Evolutionary conservation across 2,113 vertebrate species (phyloP), one percentile per base, ranked within the genome.

Genomic region (Myotis brandtii): DNA sequence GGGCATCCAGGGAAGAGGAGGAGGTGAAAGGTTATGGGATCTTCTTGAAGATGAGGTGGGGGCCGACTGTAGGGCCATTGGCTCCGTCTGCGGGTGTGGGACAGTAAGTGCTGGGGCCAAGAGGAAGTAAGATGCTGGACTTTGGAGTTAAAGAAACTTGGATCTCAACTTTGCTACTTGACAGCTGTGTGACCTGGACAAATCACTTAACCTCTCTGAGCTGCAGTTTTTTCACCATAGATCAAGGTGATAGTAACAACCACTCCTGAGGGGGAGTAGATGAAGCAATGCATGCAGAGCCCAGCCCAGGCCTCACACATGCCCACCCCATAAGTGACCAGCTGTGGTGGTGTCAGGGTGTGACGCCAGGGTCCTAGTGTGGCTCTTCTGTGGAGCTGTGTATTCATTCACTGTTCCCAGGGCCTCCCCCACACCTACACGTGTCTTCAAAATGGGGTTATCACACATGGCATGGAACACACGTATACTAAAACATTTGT

Each of bases 51-150:
- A 30, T 34, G 54, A 16, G 11, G 34, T 18, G 25, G 4, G 37
- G 5, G 30, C 69, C 6, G 0, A 6, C 62, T 70, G 1, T 6
- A 14, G 6, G 4, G 40, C 23, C 20, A 6, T 0, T 4, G n/a
- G n/a, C 70, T 86, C 14, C 2, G 27, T 23, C n/a, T 13, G 13
- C 6, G 5, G 16, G 14, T 52, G 3, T 40, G 72, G 32, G 32
- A 32, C 52, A 67, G 30, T 72, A 23, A 37, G 30, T 12, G 10
- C 59, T 25, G 0, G 4, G 34, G n/a, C 9, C 43, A 34, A 59
- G 21, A 89, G 64, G 69, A 75, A 88, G 48, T 20, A n/a, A 52
- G 73, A 62, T 12, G 8, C 10, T 25, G 56, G 48, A 64, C 9
- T 66, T 37, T 16, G 3, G 62, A 90, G 3, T 54, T 17, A 85